Percentiles rank a stretch among this genome's conserved stretches.
phyloP scores from a whole-genome alignment of 1,140 invertebrate species.

The Babylonia areolata region DNA sequence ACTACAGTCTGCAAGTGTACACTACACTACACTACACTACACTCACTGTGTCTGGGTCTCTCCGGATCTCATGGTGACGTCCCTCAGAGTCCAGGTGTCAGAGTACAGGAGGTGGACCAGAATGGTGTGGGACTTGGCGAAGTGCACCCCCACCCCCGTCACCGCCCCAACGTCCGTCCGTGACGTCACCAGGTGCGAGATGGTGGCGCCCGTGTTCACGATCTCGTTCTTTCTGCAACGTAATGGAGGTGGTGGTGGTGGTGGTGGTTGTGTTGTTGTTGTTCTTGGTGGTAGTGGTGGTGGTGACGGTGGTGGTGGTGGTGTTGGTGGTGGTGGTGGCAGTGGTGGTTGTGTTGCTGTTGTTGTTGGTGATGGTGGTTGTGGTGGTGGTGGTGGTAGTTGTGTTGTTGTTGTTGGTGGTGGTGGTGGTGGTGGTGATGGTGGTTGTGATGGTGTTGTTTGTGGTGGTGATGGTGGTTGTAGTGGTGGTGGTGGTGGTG shows the following conservation, averaged over 20 bases:
- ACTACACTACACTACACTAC: not conserved
- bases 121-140: slow-evolving; percentile 48
- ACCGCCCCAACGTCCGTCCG: slow-evolving; percentile 45
- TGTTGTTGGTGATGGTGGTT: too few species aligned
- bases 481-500: too few species aligned
- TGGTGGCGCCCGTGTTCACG: not conserved
- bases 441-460: too few species aligned
- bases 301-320: too few species aligned
- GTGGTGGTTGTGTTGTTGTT: too few species aligned
- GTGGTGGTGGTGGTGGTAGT: too few species aligned
- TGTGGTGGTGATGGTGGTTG: too few species aligned
- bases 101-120: slow-evolving; percentile 49
- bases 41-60: slow-evolving; percentile 50
- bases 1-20: not conserved
- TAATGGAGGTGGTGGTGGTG: not conserved
- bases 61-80: slow-evolving; percentile 37
- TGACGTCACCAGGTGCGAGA: slow-evolving; percentile 30
- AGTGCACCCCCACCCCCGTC: slow-evolving; percentile 46
- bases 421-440: too few species aligned
- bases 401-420: too few species aligned
- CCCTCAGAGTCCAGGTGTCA: slow-evolving; percentile 45
- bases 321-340: too few species aligned
- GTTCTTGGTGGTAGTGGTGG: too few species aligned
- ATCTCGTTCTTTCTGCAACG: slow-evolving; percentile 26
- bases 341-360: too few species aligned